These are phyloP conservation scores for Dipodomys merriami DNA, from an alignment of 2,113 vertebrate genomes.

Conservation along the genomic window DNA sequence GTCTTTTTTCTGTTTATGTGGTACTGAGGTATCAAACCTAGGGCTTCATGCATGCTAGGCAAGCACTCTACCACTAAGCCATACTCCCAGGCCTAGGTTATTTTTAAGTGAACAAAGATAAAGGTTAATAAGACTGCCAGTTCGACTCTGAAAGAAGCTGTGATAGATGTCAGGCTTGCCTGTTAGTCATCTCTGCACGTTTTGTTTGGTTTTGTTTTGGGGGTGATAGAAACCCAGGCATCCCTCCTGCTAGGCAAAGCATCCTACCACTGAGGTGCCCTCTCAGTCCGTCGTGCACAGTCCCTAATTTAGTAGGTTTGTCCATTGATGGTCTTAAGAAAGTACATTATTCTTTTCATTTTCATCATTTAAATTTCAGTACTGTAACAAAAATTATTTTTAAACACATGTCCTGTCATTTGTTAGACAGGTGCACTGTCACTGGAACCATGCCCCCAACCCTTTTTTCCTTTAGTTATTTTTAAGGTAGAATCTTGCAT, in stretches of 20 bases:
- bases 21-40: too few species aligned
- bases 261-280: background rate
- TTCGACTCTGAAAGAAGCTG: background rate
- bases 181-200: background rate
- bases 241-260: background rate
- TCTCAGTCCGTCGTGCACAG: background rate
- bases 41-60: too few species aligned
- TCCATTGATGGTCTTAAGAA: background rate
- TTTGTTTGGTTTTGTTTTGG: background rate
- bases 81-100: too few species aligned
- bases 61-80: too few species aligned
- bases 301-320: constrained; percentile 17
- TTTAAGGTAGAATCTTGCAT: too few species aligned
- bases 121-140: background rate
- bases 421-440: too few species aligned
- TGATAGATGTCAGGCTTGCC: background rate
- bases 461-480: too few species aligned
- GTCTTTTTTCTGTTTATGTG: too few species aligned
- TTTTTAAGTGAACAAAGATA: background rate
- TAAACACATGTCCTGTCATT: too few species aligned
- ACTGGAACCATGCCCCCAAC: too few species aligned
- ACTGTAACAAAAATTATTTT: constrained; percentile 26
- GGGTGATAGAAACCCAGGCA: background rate
- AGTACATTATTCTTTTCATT: background rate
- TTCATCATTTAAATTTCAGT: too few species aligned